A percentile compares a stretch with the other conserved stretches of the same genome.
phyloP scores from a whole-genome alignment of 2,888 invertebrate species.

The Hermodice carunculata region DNA sequence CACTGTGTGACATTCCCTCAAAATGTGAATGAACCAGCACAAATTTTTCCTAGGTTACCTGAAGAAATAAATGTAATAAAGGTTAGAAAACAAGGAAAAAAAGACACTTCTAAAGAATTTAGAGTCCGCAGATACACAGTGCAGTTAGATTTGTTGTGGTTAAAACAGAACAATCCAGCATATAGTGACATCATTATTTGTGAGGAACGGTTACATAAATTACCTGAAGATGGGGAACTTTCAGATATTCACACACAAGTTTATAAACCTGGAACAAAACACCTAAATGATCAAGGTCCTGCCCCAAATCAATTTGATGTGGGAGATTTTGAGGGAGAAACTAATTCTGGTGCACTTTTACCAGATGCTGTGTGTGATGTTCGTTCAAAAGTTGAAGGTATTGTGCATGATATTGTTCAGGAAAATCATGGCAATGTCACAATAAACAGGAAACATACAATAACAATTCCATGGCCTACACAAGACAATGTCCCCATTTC shows the following conservation, averaged over 20 bases:
- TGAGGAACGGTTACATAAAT: conserved; percentile 16
- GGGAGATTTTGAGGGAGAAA: conserved; percentile 16
- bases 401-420: background rate
- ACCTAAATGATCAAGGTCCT: conserved; percentile 23
- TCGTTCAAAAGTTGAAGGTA: background rate
- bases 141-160: conserved; percentile 33
- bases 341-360: conserved; percentile 24
- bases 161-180: conserved; percentile 33
- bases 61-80: conserved; percentile 31
- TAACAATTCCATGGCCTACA: conserved; percentile 35
- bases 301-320: conserved; percentile 23
- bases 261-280: background rate
- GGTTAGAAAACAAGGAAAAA: conserved; percentile 33
- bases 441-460: conserved; percentile 1
- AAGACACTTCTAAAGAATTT: conserved; percentile 35
- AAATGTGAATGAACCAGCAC: too few relatives aligned
- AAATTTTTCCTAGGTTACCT: too few relatives aligned
- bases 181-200: conserved; percentile 29
- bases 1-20: too few relatives aligned
- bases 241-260: conserved; percentile 11
- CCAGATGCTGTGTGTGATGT: background rate
- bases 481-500: background rate
- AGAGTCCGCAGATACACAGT: conserved; percentile 28
- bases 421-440: conserved; percentile 6
- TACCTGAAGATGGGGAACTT: conserved; percentile 27